Percentiles rank a stretch among this genome's conserved stretches.
Evolutionary conservation across 2,888 invertebrate genomes (phyloP).

Genomic region (Orchesella flavescens): DNA sequence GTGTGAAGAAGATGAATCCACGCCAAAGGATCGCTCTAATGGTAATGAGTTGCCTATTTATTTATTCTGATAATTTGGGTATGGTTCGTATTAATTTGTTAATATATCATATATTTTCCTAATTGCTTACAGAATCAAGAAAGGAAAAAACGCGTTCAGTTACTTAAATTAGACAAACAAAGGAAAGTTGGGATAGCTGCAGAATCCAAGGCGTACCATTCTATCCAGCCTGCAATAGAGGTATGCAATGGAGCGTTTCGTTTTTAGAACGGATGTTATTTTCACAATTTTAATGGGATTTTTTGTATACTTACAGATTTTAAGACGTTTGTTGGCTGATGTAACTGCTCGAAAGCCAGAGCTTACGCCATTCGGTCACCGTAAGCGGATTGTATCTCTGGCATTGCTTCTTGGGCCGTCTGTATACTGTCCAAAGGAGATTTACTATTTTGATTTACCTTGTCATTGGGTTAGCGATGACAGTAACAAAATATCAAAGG

Average conservation of each 20-base stretch:
- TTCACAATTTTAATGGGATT: too few species aligned
- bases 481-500: neutral
- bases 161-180: constrained; percentile 6
- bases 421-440: constrained; percentile 64
- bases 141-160: neutral
- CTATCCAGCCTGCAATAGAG: constrained; percentile 23
- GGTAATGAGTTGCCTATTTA: constrained; percentile 8
- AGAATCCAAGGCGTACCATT: constrained; percentile 36
- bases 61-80: neutral
- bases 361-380: neutral
- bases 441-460: constrained; percentile 51
- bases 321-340: neutral
- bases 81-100: too few species aligned
- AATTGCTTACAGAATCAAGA: neutral
- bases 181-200: neutral
- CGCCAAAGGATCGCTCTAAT: constrained; percentile 15
- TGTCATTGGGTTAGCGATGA: neutral
- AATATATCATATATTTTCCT: neutral
- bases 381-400: constrained; percentile 21
- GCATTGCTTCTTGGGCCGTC: constrained; percentile 63
- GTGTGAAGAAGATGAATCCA: neutral
- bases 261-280: neutral
- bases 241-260: neutral
- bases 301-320: neutral
- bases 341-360: neutral